A percentile compares a stretch with the other conserved stretches of the same genome.
Evolutionary conservation across 2,113 vertebrate species (phyloP).

Genomic region (Oryzias javanicus): DNA sequence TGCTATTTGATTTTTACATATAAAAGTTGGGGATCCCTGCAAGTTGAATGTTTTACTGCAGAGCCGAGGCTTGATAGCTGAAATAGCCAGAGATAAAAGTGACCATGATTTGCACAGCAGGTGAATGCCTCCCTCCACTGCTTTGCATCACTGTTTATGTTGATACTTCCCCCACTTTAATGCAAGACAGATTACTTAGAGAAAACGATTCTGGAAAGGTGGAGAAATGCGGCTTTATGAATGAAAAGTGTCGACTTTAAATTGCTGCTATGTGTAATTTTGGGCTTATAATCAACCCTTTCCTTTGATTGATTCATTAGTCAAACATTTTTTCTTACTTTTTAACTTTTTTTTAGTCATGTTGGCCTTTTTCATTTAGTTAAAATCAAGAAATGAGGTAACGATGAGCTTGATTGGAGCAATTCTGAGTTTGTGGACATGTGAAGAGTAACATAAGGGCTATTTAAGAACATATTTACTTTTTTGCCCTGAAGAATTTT

Average conservation of each 20-base stretch:
- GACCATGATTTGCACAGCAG: conserved; percentile 1
- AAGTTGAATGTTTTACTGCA: conserved; percentile 11
- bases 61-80: conserved; percentile 27
- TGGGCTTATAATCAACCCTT: conserved; percentile 51
- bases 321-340: conserved; percentile 12
- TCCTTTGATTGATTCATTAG: conserved; percentile 71
- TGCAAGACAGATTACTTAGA: conserved; percentile 39
- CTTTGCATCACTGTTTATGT: conserved; percentile 23
- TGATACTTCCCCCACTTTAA: not conserved
- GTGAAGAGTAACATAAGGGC: conserved; percentile 54
- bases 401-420: conserved; percentile 14
- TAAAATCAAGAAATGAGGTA: conserved; percentile 13
- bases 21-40: conserved; percentile 58
- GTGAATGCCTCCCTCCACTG: conserved; percentile 10
- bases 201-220: conserved; percentile 10
- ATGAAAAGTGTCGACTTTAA: conserved; percentile 62
- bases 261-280: conserved; percentile 62
- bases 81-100: conserved; percentile 2
- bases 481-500: not conserved
- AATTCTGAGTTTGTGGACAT: conserved; percentile 58
- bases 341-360: not conserved
- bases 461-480: conserved; percentile 21
- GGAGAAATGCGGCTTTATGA: conserved; percentile 44
- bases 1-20: conserved; percentile 75
- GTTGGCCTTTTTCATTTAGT: conserved; percentile 30